Evolutionary conservation across 2,797 vertebrate species (phyloP), one percentile per base, ranked within the genome.

Genomic region (Stomatorhinus walkeri): DNA sequence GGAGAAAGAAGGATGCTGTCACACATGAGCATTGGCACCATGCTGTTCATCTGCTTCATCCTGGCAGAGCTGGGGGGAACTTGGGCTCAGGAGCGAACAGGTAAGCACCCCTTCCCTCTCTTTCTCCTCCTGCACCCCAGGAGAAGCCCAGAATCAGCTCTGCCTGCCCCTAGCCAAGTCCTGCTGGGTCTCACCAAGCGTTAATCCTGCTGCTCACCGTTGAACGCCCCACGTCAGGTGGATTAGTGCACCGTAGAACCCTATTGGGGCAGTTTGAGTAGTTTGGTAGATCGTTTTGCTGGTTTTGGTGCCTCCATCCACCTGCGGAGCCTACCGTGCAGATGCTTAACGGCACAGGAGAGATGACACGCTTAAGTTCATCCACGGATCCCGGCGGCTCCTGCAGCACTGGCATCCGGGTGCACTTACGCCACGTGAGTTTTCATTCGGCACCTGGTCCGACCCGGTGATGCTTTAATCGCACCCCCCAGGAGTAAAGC

Each of bases 21-120:
- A 51, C 91, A 90, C 88, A 95, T 95, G 95, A 91, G 88, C 91
- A 81, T 92, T 32, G 32, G 4, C 87, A 85, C 89, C 91, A 90
- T 94, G 91, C 90, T 95, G 6, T 14, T 93, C 36, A 87, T 95
- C 90, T 93, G 91, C 87, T 89, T 94, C 88, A 90, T 91, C 79
- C 92, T 91, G 83, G 91, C 90, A 86, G 90, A 93, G 88, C 87
- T 85, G 46, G 90, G 61, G 61, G 88, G 89, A 89, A 91, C 93
- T 91, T 89, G 90, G 93, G 89, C 56, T 90, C 91, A 90, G 86
- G 91, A 91, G 61, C 91, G 90, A 90, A 92, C 93, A 95, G 95
- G 95, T 95, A 93, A 95, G 94, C 16, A 24, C 9, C 76, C 52
- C 54, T 14, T 68, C 14, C 12, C 14, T 54, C 72, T 28, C n/a